phyloP scores from a whole-genome alignment of 2,113 vertebrate species.

The Columba livia region DNA sequence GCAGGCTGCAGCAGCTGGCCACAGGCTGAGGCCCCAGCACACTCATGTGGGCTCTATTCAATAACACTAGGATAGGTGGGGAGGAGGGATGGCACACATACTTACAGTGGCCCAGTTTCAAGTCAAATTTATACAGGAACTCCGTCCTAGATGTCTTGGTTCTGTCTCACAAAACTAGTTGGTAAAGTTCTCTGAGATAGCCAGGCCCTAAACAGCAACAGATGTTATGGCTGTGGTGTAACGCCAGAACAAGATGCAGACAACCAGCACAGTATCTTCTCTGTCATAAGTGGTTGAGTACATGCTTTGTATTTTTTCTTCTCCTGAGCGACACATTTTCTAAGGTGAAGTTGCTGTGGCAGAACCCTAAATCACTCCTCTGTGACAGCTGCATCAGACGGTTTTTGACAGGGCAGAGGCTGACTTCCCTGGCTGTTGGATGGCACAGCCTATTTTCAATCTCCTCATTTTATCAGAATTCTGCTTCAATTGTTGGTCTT shows the following conservation, averaged over 20 bases:
- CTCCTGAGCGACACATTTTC: neutral
- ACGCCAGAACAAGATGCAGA: rapidly evolving
- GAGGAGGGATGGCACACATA: neutral
- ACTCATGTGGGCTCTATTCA: neutral
- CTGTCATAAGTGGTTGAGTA: neutral
- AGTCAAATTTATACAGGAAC: neutral
- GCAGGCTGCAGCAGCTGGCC: too few relatives aligned
- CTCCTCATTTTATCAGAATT: neutral
- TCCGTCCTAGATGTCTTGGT: neutral
- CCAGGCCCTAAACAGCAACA: neutral
- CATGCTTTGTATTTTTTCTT: neutral
- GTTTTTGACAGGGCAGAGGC: neutral
- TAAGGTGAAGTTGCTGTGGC: neutral
- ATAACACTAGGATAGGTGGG: too few relatives aligned
- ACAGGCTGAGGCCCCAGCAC: neutral
- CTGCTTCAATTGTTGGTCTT: neutral
- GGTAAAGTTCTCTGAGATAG: rapidly evolving
- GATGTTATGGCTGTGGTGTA: neutral
- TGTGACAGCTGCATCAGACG: neutral
- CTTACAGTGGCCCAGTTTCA: neutral
- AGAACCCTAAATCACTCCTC: too few relatives aligned
- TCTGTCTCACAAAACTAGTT: neutral
- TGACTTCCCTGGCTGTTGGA: neutral
- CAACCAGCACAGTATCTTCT: neutral
- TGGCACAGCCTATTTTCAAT: neutral